phyloP scores from a whole-genome alignment of 1,140 invertebrate species.

The Drosophila mauritiana region DNA sequence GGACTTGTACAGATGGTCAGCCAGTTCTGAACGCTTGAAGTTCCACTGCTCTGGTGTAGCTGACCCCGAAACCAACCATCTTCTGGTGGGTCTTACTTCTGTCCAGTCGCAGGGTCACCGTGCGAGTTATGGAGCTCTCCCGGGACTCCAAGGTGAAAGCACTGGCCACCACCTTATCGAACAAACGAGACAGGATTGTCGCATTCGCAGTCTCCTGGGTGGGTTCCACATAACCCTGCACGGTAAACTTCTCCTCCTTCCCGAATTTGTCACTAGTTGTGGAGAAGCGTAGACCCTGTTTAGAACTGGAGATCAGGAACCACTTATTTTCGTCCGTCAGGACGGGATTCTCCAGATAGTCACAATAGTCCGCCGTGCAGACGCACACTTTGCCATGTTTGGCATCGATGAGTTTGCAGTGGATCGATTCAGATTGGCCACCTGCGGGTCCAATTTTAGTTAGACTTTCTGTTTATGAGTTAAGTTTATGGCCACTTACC shows the following conservation, averaged over 20 bases:
- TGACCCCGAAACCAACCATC: conserved; percentile 93
- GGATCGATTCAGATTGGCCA: conserved; percentile 39
- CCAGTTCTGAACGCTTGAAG: conserved; percentile 85
- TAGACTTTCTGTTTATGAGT: conserved; percentile 13
- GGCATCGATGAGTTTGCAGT: conserved; percentile 56
- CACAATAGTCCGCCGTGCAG: conserved; percentile 94
- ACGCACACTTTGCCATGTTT: conserved; percentile 89
- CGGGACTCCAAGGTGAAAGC: conserved; percentile 22
- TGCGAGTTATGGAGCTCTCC: conserved; percentile 48
- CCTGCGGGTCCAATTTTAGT: conserved; percentile 18
- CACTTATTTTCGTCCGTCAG: conserved; percentile 54
- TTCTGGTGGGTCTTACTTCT: conserved; percentile 85
- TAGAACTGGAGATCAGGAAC: conserved; percentile 65
- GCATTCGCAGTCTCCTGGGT: conserved; percentile 11
- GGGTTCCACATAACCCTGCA: conserved; percentile 67
- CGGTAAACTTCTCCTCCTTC: conserved; percentile 18
- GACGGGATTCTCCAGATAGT: conserved; percentile 87
- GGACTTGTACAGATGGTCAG: conserved; percentile 88
- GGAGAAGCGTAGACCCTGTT: conserved; percentile 66
- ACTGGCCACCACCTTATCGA: conserved; percentile 23
- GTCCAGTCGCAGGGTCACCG: conserved; percentile 68
- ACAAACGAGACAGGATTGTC: conserved; percentile 27
- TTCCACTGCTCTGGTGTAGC: conserved; percentile 93
- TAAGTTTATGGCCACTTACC: conserved; percentile 39
- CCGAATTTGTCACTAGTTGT: conserved; percentile 52